phyloP scores from a whole-genome alignment of 2,113 vertebrate species.

The Myotis brandtii region DNA sequence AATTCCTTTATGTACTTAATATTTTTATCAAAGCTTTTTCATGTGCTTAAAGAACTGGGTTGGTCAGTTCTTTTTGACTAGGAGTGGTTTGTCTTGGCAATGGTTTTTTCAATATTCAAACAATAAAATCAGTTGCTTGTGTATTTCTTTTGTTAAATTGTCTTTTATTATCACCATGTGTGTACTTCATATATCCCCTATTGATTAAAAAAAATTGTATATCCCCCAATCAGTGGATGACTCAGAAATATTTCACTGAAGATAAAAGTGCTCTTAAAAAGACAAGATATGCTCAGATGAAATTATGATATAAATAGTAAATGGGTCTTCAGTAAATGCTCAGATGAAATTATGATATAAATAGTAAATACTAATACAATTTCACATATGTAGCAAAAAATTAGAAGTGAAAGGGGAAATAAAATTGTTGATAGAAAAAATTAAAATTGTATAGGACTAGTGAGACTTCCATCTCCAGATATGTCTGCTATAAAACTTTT shows the following conservation, averaged over 20 bases:
- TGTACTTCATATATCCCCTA: neutral
- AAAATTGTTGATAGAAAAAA: neutral
- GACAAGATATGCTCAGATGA: neutral
- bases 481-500: neutral
- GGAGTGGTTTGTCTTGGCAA: neutral
- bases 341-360: too few relatives aligned
- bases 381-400: neutral
- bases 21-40: neutral
- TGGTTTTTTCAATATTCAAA: slow-evolving; percentile 14
- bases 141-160: neutral
- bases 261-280: neutral
- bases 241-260: slow-evolving; percentile 26
- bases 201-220: neutral
- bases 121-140: neutral
- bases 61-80: neutral
- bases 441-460: neutral
- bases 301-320: too few relatives aligned
- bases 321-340: neutral
- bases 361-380: neutral
- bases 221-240: neutral
- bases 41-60: neutral
- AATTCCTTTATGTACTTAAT: neutral
- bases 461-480: neutral
- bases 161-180: neutral
- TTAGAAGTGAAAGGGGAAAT: neutral